Evolutionary conservation across 2,797 vertebrate genomes (phyloP).

Genomic region (Danio aesculapii): DNA sequence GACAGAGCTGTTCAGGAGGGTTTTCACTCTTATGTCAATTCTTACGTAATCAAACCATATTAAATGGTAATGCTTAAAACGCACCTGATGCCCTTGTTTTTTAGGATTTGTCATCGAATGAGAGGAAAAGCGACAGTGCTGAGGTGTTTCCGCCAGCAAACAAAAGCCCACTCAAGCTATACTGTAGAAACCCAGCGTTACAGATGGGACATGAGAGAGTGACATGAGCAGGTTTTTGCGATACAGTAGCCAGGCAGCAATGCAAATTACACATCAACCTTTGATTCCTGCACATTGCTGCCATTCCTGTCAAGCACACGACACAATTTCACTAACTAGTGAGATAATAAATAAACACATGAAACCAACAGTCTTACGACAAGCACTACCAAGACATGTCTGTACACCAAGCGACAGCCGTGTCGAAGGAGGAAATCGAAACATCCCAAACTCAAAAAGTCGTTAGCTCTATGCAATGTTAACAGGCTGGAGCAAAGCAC

Average conservation of each 20-base stretch:
- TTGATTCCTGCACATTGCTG: constrained; percentile 70
- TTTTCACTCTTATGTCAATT: constrained; percentile 70
- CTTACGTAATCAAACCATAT: constrained; percentile 69
- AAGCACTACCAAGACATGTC: constrained; percentile 73
- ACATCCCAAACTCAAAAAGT: constrained; percentile 65
- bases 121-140: constrained; percentile 39
- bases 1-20: constrained; percentile 75
- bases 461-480: constrained; percentile 74
- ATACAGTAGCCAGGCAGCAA: constrained; percentile 70
- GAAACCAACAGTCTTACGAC: constrained; percentile 76
- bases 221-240: constrained; percentile 59
- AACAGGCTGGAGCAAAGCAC: constrained; percentile 75
- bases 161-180: constrained; percentile 68
- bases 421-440: constrained; percentile 68
- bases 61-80: constrained; percentile 71
- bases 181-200: constrained; percentile 58
- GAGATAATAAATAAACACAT: constrained; percentile 80
- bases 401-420: constrained; percentile 74
- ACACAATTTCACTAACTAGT: constrained; percentile 70
- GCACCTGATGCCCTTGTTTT: constrained; percentile 70
- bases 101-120: constrained; percentile 60
- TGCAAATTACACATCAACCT: constrained; percentile 77
- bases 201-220: constrained; percentile 56
- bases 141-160: constrained; percentile 55
- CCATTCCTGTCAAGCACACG: constrained; percentile 77